Evolutionary conservation across 2,888 invertebrate species (phyloP), one percentile per base, ranked within the genome.

Genomic region (Epinotia nisella): DNA sequence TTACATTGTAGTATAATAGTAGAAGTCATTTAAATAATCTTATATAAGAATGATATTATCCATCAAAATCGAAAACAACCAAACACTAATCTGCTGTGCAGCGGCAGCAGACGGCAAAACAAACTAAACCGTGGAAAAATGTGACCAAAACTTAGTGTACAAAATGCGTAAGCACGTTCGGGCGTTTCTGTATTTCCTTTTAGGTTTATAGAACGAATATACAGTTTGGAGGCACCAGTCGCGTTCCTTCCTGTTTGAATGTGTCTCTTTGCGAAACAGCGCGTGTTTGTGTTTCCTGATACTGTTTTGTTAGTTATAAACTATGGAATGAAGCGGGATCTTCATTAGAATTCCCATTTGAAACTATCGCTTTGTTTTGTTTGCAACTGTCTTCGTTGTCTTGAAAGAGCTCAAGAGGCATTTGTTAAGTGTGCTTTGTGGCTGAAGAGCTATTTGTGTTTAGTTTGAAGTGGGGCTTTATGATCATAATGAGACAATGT

Each of bases 101-200:
- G 49, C 49, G 49, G n/a, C 49, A n/a, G n/a, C 24, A 51, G 19
- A 29, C 9, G 10, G n/a, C 45, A 49, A 68, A 72, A 61, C 35
- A 68, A 72, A 72, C 71, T 55, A 81, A 82, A 88, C 87, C 86
- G 87, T 88, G 87, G 85, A 88, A 88, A 87, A 87, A 79, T 83
- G 80, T 81, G 77, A 81, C 78, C 80, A 64, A 81, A 79, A 61
- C 55, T 35, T 35, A 21, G 72, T 55, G 13, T 55, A 39, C 56
- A 72, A 49, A 56, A 61, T 45, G 67, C 80, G 86, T 85, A 87
- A 87, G 91, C 91, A 92, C 88, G 88, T 89, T 80, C 84, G 81
- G 82, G 81, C 84, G 86, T 88, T 89, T 89, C 88, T 88, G 87
- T 89, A 87, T 87, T 89, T 80, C 64, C 76, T 71, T 74, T 75